phyloP scores from a whole-genome alignment of 1,140 invertebrate genomes.

The Leptopilina clavipes region DNA sequence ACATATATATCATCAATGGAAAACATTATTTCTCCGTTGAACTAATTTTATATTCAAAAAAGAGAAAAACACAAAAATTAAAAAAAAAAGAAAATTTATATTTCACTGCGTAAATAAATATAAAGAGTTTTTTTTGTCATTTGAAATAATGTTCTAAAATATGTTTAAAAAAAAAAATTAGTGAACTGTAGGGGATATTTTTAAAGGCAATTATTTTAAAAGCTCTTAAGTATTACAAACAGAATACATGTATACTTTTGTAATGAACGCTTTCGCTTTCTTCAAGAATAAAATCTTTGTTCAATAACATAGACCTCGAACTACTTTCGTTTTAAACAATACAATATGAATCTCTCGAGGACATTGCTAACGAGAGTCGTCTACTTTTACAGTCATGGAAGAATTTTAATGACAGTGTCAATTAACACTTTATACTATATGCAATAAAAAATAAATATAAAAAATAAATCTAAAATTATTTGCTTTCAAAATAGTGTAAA shows the following conservation, averaged over 20 bases:
- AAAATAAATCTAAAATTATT: no score
- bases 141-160: no score
- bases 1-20: not conserved
- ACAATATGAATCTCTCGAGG: conserved; percentile 28
- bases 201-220: conserved; percentile 1
- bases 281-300: conserved; percentile 11
- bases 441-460: no score
- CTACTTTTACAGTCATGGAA: not conserved
- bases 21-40: not conserved
- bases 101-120: no score
- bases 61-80: no score
- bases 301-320: conserved; percentile 4
- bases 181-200: not conserved
- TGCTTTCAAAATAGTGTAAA: no score
- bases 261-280: not conserved
- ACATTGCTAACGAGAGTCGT: not conserved
- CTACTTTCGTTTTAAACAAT: conserved; percentile 25
- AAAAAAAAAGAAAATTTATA: not conserved
- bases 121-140: no score
- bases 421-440: no score
- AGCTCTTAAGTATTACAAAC: not conserved
- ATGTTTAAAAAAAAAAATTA: not conserved
- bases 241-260: not conserved
- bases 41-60: conserved; percentile 30
- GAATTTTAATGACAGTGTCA: not conserved